Evolutionary conservation across 2,113 vertebrate genomes (phyloP).

Genomic region (Corythornis madagascariensis): DNA sequence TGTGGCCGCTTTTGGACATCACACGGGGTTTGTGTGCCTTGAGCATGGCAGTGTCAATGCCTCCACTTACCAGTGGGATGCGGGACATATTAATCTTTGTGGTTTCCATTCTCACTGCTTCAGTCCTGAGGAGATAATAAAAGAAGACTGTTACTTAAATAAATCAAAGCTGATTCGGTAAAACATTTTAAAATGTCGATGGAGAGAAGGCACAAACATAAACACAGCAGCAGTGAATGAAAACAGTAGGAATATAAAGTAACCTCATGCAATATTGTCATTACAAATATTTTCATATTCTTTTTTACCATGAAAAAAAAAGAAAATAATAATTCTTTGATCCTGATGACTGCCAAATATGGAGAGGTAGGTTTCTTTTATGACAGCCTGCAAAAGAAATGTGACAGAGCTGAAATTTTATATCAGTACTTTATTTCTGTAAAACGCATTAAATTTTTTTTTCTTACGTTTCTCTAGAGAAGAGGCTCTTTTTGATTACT

Average conservation of each 20-base stretch:
- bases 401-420: slow-evolving; percentile 25
- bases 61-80: background rate
- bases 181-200: background rate
- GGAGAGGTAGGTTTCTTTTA: slow-evolving; percentile 23
- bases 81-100: slow-evolving; percentile 55
- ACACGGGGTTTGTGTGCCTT: slow-evolving; percentile 80
- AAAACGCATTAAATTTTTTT: slow-evolving; percentile 31
- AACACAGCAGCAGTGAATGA: background rate
- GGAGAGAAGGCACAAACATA: background rate
- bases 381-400: slow-evolving; percentile 46
- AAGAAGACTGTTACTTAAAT: background rate
- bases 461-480: slow-evolving; percentile 56
- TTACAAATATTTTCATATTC: background rate
- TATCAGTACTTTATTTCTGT: slow-evolving; percentile 37
- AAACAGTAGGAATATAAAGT: slow-evolving; percentile 20
- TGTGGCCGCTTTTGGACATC: slow-evolving; percentile 94
- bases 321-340: background rate
- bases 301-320: background rate
- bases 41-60: slow-evolving; percentile 61
- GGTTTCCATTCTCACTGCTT: slow-evolving; percentile 66
- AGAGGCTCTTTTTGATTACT: slow-evolving; percentile 62
- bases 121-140: slow-evolving; percentile 46
- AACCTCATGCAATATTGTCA: background rate
- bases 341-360: background rate
- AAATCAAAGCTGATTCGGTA: background rate